A percentile compares a stretch with the other conserved stretches of the same genome.
Conservation (phyloP, 1,140 invertebrate species). For the Wasmannia auropunctata region DNA sequence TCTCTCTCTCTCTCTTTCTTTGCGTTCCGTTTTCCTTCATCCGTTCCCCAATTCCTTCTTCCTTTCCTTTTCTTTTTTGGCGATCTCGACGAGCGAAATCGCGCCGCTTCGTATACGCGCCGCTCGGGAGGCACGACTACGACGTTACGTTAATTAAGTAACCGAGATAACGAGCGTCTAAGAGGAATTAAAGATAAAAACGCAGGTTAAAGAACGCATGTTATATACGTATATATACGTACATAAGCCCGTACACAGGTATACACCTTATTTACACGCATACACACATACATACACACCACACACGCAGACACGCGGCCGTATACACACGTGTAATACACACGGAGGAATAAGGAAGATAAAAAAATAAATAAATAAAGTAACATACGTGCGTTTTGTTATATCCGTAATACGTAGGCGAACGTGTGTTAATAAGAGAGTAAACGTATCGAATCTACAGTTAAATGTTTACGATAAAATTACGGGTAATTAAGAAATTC, state of each 20-base stretch:
- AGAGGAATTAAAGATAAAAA: conserved; percentile 38
- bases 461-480: conserved; percentile 85
- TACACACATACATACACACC: not conserved
- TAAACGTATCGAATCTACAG: conserved; percentile 82
- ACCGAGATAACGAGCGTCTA: conserved; percentile 42
- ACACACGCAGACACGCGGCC: conserved; percentile 55
- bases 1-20: too few species aligned
- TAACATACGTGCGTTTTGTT: conserved; percentile 78
- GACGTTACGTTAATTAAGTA: conserved; percentile 40
- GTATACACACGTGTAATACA: conserved; percentile 42
- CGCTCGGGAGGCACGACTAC: conserved; percentile 38
- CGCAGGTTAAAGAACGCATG: conserved; percentile 27
- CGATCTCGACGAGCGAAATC: conserved; percentile 28
- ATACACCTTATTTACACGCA: conserved; percentile 40
- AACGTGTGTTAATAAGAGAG: conserved; percentile 71
- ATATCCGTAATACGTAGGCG: conserved; percentile 75
- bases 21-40: conserved; percentile 21
- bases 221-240: conserved; percentile 58
- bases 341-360: not conserved
- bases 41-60: not conserved
- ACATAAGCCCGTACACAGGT: conserved; percentile 42
- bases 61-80: not conserved
- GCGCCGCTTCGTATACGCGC: not conserved
- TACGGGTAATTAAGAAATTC: conserved; percentile 85
- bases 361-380: too few species aligned